Percentiles rank a stretch among this genome's conserved stretches.
Conservation (phyloP, 2,888 invertebrate genomes). For the Tuta absoluta region DNA sequence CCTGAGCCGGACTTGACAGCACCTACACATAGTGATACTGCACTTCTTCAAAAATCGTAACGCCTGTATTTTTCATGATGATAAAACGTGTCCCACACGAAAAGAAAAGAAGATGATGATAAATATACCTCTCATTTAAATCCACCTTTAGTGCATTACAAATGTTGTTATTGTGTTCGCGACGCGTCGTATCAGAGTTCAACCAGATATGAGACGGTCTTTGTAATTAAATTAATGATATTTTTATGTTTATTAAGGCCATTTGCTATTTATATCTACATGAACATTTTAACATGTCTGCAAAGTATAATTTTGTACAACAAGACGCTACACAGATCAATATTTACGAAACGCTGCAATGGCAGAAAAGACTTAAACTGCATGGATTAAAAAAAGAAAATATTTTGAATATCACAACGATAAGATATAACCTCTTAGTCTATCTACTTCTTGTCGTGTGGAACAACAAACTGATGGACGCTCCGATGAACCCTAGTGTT, state of each 20-base stretch:
- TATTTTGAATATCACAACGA: no score
- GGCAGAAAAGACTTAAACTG: no score
- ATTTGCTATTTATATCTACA: not conserved
- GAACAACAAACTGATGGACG: no score
- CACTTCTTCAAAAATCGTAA: no score
- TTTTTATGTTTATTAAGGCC: slow-evolving; percentile 5
- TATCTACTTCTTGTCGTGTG: no score
- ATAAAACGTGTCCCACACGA: not conserved
- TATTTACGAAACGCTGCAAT: not conserved
- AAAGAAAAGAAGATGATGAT: no score
- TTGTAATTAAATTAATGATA: slow-evolving; percentile 1
- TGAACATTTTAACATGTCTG: not conserved
- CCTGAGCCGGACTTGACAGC: no score
- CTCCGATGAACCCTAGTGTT: no score
- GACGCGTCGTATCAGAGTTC: not conserved
- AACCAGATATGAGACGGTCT: not conserved
- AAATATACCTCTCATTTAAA: not conserved
- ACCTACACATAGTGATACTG: no score
- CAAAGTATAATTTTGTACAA: not conserved
- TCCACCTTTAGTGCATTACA: not conserved
- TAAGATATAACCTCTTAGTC: no score
- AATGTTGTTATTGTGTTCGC: not conserved
- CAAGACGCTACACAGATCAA: not conserved
- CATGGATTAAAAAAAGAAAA: no score
- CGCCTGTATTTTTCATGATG: not conserved